Evolutionary conservation across 2,888 invertebrate species (phyloP).

Genomic region (Cephus nigrinus): DNA sequence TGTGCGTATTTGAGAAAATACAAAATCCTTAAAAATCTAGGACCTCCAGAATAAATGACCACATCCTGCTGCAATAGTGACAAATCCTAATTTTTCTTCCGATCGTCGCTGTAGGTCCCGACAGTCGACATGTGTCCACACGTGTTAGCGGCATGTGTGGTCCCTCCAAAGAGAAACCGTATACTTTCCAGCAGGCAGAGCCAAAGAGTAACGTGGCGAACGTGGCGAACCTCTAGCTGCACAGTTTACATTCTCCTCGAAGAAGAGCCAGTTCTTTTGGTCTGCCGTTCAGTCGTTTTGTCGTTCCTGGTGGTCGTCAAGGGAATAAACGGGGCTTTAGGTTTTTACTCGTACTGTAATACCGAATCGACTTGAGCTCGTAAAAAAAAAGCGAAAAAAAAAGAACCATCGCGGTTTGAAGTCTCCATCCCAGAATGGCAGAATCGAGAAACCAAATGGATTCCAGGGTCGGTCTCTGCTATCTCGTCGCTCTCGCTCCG

Average conservation of each 20-base stretch:
- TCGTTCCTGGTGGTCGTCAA: neutral
- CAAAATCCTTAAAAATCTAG: too few species aligned
- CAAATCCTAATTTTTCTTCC: neutral
- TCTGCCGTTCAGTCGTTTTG: neutral
- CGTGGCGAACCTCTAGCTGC: neutral
- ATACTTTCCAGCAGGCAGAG: constrained; percentile 14
- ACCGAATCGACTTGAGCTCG: neutral
- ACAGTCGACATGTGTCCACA: constrained; percentile 21
- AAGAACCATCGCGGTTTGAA: neutral
- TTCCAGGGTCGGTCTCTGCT: constrained; percentile 32
- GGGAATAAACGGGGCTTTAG: neutral
- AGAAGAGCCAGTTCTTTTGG: too few species aligned
- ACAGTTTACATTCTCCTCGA: neutral
- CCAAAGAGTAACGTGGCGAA: neutral
- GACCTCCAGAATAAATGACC: too few species aligned
- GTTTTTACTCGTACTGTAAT: neutral
- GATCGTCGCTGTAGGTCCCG: neutral
- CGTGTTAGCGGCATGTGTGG: constrained; percentile 19
- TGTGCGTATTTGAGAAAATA: too few species aligned
- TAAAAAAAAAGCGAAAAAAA: neutral
- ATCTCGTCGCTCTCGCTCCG: constrained; percentile 44
- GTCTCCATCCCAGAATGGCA: neutral
- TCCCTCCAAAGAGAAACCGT: constrained; percentile 12
- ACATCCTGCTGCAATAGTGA: too few species aligned
- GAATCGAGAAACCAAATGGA: constrained; percentile 31